Conservation (phyloP, 2,113 vertebrate genomes). For the Syngnathus scovelli region DNA sequence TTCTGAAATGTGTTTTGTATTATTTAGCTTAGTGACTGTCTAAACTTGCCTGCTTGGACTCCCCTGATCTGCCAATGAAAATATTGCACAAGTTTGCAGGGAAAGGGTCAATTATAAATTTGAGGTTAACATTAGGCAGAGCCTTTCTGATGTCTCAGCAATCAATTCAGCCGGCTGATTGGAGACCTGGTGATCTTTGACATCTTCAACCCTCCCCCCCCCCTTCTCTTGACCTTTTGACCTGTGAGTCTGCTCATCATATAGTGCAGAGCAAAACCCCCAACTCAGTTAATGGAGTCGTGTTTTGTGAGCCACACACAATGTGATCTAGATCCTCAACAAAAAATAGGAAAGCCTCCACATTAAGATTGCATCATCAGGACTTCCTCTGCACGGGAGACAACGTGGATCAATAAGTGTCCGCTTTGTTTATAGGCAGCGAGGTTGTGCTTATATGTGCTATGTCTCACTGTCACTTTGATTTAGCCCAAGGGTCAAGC, state of each 20-base stretch:
- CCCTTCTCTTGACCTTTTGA: slow-evolving; percentile 51
- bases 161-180: slow-evolving; percentile 62
- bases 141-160: slow-evolving; percentile 64
- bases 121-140: slow-evolving; percentile 44
- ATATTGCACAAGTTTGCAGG: not conserved
- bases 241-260: slow-evolving; percentile 50
- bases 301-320: slow-evolving; percentile 23
- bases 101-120: slow-evolving; percentile 30
- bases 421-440: slow-evolving; percentile 71
- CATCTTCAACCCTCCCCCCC: slow-evolving; percentile 24
- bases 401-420: slow-evolving; percentile 69
- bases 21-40: slow-evolving; percentile 6
- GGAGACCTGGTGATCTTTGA: slow-evolving; percentile 62
- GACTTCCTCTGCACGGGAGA: slow-evolving; percentile 47
- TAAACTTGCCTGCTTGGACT: too few relatives aligned
- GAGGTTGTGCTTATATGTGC: slow-evolving; percentile 49
- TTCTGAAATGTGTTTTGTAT: slow-evolving; percentile 31
- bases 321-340: slow-evolving; percentile 16
- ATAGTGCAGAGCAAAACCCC: slow-evolving; percentile 58
- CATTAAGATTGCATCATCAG: slow-evolving; percentile 65
- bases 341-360: slow-evolving; percentile 32
- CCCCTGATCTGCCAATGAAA: not conserved
- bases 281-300: slow-evolving; percentile 46
- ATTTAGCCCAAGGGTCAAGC: slow-evolving; percentile 64
- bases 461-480: slow-evolving; percentile 54